A percentile compares a stretch with the other conserved stretches of the same genome.
These are phyloP conservation scores for Ricordea florida DNA, from an alignment of 92 coral and sea anemone genomes.

Conservation along the genomic window DNA sequence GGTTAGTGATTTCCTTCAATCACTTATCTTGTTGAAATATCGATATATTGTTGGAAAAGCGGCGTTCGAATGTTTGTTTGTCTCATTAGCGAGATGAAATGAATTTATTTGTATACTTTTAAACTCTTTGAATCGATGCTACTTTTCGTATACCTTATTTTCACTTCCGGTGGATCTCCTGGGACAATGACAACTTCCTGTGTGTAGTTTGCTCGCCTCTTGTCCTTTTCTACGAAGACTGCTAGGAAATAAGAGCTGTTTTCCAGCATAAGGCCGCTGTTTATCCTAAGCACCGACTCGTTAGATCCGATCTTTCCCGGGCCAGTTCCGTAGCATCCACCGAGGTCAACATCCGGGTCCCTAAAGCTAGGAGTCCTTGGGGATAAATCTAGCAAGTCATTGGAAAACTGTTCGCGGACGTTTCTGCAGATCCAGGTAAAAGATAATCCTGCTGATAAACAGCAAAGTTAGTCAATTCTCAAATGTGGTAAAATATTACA, in stretches of 20 bases:
- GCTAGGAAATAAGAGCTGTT: conserved; percentile 48
- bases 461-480: too few species aligned
- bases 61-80: too few species aligned
- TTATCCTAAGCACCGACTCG: conserved; percentile 30
- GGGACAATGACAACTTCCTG: conserved; percentile 57
- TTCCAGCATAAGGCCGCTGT: conserved; percentile 52
- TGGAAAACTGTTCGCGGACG: not conserved
- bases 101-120: not conserved
- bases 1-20: too few species aligned
- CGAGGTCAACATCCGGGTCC: conserved; percentile 6
- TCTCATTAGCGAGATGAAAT: not conserved
- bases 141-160: conserved; percentile 52
- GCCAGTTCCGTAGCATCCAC: conserved; percentile 84
- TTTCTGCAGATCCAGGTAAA: conserved; percentile 57
- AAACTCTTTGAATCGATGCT: not conserved
- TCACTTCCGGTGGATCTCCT: conserved; percentile 48
- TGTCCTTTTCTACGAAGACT: conserved; percentile 46
- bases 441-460: not conserved
- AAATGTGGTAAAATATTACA: too few species aligned
- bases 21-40: too few species aligned
- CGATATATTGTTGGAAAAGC: too few species aligned
- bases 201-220: conserved; percentile 36
- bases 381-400: conserved; percentile 5
- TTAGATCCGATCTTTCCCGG: conserved; percentile 51
- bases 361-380: not conserved